Percentiles rank a stretch among this genome's conserved stretches.
Evolutionary conservation across 2,113 vertebrate species (phyloP).

Genomic region (Varanus salvator): DNA sequence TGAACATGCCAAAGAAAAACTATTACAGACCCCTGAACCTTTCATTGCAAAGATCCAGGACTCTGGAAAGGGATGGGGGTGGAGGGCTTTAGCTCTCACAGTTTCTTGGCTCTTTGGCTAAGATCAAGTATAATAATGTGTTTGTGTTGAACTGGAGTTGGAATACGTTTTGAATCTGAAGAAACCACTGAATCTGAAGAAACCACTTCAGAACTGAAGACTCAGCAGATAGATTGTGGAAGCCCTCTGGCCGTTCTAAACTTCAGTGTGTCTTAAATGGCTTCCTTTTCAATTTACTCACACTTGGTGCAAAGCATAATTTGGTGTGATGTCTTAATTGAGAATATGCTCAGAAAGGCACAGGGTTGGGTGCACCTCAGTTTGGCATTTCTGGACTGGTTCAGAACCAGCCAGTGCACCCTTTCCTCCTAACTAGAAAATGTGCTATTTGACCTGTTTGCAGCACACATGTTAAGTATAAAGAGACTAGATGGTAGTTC

Average conservation of each 20-base stretch:
- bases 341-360: constrained; percentile 10
- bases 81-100: background rate
- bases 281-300: background rate
- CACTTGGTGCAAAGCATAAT: background rate
- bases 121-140: too few relatives aligned
- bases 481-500: background rate
- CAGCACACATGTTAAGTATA: background rate
- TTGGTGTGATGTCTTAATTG: background rate
- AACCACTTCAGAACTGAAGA: background rate
- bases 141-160: too few relatives aligned
- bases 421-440: background rate
- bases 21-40: too few relatives aligned
- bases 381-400: background rate
- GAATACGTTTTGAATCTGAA: too few relatives aligned
- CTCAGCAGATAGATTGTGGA: background rate
- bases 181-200: background rate
- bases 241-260: background rate
- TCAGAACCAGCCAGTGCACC: background rate
- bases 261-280: background rate
- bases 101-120: too few relatives aligned
- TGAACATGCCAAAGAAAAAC: too few relatives aligned
- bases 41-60: too few relatives aligned
- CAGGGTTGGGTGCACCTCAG: background rate
- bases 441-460: background rate
- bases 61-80: too few relatives aligned